Percentiles rank a stretch among this genome's conserved stretches.
These are phyloP conservation scores for Synanthedon formicaeformis DNA, from an alignment of 2,888 invertebrate genomes.

Conservation along the genomic window DNA sequence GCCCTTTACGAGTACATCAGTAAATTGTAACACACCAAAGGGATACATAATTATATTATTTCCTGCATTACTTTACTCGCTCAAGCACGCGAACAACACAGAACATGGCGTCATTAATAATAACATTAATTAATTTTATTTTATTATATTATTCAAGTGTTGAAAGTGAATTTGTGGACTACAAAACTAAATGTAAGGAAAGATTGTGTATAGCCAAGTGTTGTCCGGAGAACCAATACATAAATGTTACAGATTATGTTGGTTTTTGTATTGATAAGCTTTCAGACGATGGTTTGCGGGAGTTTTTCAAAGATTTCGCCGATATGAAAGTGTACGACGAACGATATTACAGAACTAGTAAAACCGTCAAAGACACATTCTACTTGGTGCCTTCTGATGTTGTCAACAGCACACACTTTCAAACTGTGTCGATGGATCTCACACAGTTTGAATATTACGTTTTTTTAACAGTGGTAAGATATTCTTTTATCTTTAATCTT, in stretches of 20 bases:
- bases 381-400: background rate
- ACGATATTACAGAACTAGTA: background rate
- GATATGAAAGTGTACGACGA: background rate
- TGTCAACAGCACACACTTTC: background rate
- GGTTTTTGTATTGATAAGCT: background rate
- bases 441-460: background rate
- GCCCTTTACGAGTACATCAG: background rate
- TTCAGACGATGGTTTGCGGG: background rate
- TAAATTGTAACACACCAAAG: background rate
- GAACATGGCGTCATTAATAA: background rate
- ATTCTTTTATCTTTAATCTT: background rate
- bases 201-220: background rate
- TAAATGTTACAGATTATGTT: background rate
- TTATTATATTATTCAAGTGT: background rate
- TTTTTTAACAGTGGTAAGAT: background rate
- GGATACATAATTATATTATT: background rate
- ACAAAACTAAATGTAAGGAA: background rate
- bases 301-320: background rate
- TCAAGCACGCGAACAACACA: background rate
- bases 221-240: background rate
- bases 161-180: background rate
- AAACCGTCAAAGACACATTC: slow-evolving; percentile 3
- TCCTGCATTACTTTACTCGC: background rate
- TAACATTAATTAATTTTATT: background rate
- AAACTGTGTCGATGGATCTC: background rate